Conservation (phyloP, 2,113 vertebrate species). For the Gnathonemus echidnorhynchus region DNA sequence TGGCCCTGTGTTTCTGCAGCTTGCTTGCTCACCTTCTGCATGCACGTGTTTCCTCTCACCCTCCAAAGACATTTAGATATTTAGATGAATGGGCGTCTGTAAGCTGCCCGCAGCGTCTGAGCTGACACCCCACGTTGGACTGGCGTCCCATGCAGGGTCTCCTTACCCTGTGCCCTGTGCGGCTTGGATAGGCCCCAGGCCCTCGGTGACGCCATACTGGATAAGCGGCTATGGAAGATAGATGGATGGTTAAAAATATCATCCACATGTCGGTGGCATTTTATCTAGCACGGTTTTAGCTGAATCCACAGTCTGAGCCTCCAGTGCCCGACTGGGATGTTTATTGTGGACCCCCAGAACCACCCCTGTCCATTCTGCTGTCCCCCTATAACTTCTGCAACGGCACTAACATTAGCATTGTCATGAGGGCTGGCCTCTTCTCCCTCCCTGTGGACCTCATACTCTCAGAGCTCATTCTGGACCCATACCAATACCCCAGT, state of each 20-base stretch:
- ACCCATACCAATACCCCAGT: not conserved
- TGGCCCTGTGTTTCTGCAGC: not conserved
- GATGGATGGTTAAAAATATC: constrained; percentile 1
- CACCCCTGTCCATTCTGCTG: not conserved
- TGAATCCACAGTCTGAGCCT: not conserved
- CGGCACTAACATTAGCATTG: not conserved
- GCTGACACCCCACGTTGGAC: not conserved
- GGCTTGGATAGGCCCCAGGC: not conserved
- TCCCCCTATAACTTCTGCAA: not conserved
- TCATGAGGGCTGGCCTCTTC: not conserved
- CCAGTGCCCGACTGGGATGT: not conserved
- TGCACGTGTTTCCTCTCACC: not conserved
- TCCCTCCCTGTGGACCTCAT: not conserved
- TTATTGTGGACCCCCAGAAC: not conserved
- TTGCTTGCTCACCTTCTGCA: not conserved
- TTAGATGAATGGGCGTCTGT: not conserved
- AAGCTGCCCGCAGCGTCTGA: not conserved
- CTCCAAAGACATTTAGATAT: not conserved
- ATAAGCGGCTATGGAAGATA: not conserved
- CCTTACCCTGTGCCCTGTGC: not conserved
- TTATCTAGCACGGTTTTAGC: not conserved
- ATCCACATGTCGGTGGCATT: not conserved
- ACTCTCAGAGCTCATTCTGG: not conserved
- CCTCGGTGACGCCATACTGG: not conserved
- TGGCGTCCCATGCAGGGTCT: not conserved